Evolutionary conservation across 2,888 invertebrate genomes (phyloP).

Genomic region (Crepidodera aurea): DNA sequence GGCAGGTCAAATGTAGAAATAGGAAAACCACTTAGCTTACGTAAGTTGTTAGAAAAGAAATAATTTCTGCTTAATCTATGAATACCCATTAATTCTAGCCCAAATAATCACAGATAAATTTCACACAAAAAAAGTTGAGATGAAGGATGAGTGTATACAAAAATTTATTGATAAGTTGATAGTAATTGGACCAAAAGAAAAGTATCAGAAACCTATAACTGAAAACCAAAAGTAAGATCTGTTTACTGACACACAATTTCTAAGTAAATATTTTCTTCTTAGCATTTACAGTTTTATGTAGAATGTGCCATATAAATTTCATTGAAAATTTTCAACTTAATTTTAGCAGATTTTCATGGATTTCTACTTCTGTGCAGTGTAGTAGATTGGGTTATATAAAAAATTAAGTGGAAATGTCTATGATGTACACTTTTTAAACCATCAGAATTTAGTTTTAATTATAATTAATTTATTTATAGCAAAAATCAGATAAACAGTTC

Average conservation of each 20-base stretch:
- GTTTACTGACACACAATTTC: neutral
- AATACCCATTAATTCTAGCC: constrained; percentile 45
- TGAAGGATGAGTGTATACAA: constrained; percentile 45
- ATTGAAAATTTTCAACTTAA: too few species aligned
- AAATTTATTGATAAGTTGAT: constrained; percentile 52
- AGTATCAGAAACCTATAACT: constrained; percentile 52
- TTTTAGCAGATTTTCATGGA: too few species aligned
- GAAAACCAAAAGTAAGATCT: constrained; percentile 58
- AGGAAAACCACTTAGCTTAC: constrained; percentile 44
- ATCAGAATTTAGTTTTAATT: too few species aligned
- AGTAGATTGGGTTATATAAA: too few species aligned
- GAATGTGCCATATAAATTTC: too few species aligned
- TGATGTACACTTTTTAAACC: too few species aligned
- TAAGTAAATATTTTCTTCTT: neutral
- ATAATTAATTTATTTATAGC: too few species aligned
- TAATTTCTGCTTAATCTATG: neutral
- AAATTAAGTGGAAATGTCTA: too few species aligned
- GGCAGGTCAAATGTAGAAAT: constrained; percentile 50
- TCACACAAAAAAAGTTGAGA: constrained; percentile 46
- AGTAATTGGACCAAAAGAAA: constrained; percentile 52
- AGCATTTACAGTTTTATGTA: too few species aligned
- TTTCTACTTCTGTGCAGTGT: too few species aligned
- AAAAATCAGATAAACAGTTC: too few species aligned
- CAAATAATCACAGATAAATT: constrained; percentile 55
- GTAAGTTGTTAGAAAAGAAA: constrained; percentile 37